Base-by-base conservation (phyloP, 2,888 invertebrate genomes). In the Arctia plantaginis region DNA sequence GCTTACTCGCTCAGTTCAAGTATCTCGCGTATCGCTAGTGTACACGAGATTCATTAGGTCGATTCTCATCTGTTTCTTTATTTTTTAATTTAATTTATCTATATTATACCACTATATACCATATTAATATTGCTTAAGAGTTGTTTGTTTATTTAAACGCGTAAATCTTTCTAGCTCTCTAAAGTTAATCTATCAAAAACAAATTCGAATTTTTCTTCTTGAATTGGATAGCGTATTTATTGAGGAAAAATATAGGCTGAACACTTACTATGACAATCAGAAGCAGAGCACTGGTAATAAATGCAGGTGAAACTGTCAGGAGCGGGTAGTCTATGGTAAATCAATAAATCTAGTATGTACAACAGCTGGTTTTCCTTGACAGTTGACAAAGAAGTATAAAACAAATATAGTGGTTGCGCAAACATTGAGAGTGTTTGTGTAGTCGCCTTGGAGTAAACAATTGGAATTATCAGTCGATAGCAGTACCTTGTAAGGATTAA, bases 391-490 rank as follows among this genome's bases (percentile, higher is more conserved):
- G 67, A 74, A 44, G 65, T 64, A 66, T 66, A 69, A 70, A 77
- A 65, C 70, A 82, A 81, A 84, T 59, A 79, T 13, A n/a, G 8
- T 65, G 66, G 30, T 77, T 82, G 79, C 73, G 74, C 76, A 83
- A 83, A 76, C 73, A 81, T 71, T 68, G 44, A 68, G 69, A 33
- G 77, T 83, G 82, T 82, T 77, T 81, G 72, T 68, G 68, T 69
- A 75, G 55, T 74, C 72, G 77, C 82, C 84, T 82, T 79, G 83
- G 76, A 70, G 76, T 70, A 82, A 85, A 80, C 81, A 85, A 83
- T 85, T 44, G 51, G 30, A 74, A 72, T 73, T 80, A 85, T 85
- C 84, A 82, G 84, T 79, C 84, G 85, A 82, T 83, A 78, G 75
- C 77, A 75, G 75, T 76, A 79, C 78, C 83, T 84, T 85, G 84